Percentiles rank a stretch among this genome's conserved stretches.
phyloP scores from a whole-genome alignment of 1,140 invertebrate species.

The Lucilia sericata region DNA sequence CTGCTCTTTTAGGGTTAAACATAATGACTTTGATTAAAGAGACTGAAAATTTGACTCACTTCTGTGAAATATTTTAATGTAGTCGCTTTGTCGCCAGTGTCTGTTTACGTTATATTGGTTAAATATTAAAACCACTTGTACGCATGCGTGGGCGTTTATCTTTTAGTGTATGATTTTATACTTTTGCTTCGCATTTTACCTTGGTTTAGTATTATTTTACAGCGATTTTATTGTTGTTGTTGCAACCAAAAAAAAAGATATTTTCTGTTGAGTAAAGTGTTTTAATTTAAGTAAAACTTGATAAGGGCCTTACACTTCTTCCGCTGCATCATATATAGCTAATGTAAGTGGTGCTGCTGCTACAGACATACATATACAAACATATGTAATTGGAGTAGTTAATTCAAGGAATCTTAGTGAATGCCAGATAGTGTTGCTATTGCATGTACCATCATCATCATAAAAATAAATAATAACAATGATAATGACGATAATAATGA shows the following conservation, averaged over 20 bases:
- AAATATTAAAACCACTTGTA: background rate
- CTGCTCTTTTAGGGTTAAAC: too few species aligned
- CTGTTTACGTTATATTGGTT: background rate
- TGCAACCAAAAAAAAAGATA: background rate
- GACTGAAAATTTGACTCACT: too few species aligned
- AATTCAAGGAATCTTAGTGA: constrained; percentile 4
- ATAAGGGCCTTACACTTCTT: background rate
- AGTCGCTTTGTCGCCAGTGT: too few species aligned
- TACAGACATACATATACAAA: too few species aligned
- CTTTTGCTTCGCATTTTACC: background rate
- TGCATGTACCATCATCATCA: background rate
- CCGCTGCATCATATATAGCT: background rate
- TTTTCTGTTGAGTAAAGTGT: background rate
- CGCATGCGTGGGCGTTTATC: background rate
- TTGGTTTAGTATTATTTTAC: background rate
- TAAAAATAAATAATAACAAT: constrained; percentile 16
- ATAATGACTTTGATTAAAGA: too few species aligned
- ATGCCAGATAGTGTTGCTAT: background rate
- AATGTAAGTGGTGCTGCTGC: background rate
- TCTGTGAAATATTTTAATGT: too few species aligned
- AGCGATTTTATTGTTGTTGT: too few species aligned
- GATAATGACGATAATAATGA: constrained; percentile 24
- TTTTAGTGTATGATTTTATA: background rate
- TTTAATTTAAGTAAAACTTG: background rate
- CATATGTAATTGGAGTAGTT: constrained; percentile 26